Evolutionary conservation across 2,888 invertebrate genomes (phyloP).

Genomic region (Caenorhabditis afra): DNA sequence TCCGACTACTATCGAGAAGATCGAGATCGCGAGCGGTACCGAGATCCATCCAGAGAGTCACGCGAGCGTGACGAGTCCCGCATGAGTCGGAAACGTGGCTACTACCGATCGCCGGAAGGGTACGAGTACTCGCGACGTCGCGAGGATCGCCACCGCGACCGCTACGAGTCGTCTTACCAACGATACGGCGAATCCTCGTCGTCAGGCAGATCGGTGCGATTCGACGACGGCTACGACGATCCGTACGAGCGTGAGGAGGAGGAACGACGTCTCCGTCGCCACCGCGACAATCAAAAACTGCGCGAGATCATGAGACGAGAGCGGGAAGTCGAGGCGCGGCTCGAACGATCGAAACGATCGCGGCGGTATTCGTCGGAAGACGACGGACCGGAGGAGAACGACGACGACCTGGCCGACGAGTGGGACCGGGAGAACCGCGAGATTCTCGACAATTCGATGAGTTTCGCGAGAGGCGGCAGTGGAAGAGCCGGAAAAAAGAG

Average conservation of each 20-base stretch:
- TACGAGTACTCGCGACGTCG: too few species aligned
- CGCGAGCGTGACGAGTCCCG: conserved; percentile 18
- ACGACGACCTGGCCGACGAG: too few species aligned
- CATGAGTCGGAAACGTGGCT: conserved; percentile 30
- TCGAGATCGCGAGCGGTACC: not conserved
- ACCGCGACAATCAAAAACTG: conserved; percentile 11
- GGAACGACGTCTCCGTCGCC: conserved; percentile 1
- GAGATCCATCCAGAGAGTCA: not conserved
- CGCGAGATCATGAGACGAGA: conserved; percentile 27
- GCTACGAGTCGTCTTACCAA: too few species aligned
- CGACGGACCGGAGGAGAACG: not conserved
- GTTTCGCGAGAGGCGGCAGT: too few species aligned
- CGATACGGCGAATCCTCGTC: conserved; percentile 15
- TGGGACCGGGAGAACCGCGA: conserved; percentile 42
- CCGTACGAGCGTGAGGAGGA: not conserved
- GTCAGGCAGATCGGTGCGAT: conserved; percentile 33
- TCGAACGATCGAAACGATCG: not conserved
- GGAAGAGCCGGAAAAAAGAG: too few species aligned
- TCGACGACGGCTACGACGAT: conserved; percentile 23
- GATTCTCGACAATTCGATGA: conserved; percentile 39
- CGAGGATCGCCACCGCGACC: too few species aligned
- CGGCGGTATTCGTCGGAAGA: not conserved
- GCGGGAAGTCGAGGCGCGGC: conserved; percentile 14
- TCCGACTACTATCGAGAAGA: not conserved
- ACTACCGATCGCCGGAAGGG: not conserved